Percentiles rank a stretch among this genome's conserved stretches.
These are phyloP conservation scores for Amia ocellicauda DNA, from an alignment of 2,113 vertebrate species.

Conservation along the genomic window DNA sequence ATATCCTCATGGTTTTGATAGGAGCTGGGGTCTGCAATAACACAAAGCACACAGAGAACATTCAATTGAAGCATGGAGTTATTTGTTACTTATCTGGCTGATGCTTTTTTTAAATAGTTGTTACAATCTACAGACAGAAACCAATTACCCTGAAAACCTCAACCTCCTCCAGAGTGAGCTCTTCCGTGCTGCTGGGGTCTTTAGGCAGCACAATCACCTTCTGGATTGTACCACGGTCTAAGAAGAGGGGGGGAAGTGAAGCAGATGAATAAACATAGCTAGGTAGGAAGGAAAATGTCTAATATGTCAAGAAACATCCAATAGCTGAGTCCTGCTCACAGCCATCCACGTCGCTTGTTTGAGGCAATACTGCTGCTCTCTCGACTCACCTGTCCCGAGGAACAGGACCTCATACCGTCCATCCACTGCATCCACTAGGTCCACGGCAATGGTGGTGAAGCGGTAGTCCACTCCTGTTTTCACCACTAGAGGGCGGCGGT, in stretches of 20 bases:
- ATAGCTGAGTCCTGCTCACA: no score
- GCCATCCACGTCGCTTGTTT: no score
- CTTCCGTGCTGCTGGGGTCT: slow-evolving; percentile 67
- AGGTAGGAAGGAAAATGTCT: no score
- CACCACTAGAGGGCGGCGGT: slow-evolving; percentile 77
- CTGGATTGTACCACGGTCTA: slow-evolving; percentile 76
- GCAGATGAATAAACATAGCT: no score
- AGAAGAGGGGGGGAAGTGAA: background rate
- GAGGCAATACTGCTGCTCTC: background rate
- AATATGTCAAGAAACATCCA: no score
- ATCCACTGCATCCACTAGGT: slow-evolving; percentile 75
- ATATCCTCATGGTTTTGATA: slow-evolving; percentile 77
- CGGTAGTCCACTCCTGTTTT: slow-evolving; percentile 73
- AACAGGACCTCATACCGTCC: slow-evolving; percentile 79
- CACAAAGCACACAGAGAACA: background rate
- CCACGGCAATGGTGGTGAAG: slow-evolving; percentile 74
- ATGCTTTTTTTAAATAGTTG: no score
- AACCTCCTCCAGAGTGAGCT: slow-evolving; percentile 75
- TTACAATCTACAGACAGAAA: background rate
- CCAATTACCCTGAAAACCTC: slow-evolving; percentile 72
- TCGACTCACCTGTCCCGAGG: slow-evolving; percentile 70
- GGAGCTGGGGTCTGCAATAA: slow-evolving; percentile 61
- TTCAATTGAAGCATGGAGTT: background rate
- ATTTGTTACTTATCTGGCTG: background rate
- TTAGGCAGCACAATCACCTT: slow-evolving; percentile 78